Conservation (phyloP, 2,888 invertebrate genomes). For the Tenthredo distinguenda region DNA sequence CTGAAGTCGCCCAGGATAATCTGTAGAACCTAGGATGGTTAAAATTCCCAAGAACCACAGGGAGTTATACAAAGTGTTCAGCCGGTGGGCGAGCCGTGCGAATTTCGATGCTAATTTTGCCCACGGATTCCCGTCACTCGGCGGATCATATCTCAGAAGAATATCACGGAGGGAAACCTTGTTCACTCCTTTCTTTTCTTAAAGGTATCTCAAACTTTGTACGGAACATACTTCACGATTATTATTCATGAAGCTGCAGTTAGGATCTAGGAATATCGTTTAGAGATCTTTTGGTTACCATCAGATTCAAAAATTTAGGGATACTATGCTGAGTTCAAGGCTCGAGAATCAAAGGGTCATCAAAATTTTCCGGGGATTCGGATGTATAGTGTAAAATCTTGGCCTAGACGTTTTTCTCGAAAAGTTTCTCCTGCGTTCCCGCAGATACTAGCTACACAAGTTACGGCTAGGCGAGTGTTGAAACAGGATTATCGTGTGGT, state of each 20-base stretch:
- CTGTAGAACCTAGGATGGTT: slow-evolving; percentile 4
- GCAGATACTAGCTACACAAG: neutral
- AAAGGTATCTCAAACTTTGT: neutral
- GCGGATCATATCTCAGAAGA: neutral
- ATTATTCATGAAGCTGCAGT: neutral
- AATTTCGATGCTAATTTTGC: slow-evolving; percentile 46
- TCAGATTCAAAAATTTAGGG: neutral
- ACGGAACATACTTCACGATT: neutral
- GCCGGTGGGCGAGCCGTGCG: slow-evolving; percentile 18
- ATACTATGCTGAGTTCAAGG: neutral
- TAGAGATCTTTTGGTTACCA: neutral
- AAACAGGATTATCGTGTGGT: neutral
- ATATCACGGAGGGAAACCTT: neutral
- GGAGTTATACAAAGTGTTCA: slow-evolving; percentile 34
- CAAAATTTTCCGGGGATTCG: neutral
- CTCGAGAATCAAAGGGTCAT: neutral
- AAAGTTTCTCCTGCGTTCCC: neutral
- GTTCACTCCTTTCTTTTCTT: neutral
- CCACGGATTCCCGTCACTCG: neutral
- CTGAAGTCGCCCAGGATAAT: neutral
- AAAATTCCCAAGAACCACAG: slow-evolving; percentile 3
- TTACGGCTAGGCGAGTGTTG: neutral
- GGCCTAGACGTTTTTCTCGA: neutral
- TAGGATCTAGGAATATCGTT: neutral
- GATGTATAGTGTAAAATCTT: neutral